Percentiles rank a stretch among this genome's conserved stretches.
Conservation (phyloP, 2,113 vertebrate genomes). For the Heteronetta atricapilla region DNA sequence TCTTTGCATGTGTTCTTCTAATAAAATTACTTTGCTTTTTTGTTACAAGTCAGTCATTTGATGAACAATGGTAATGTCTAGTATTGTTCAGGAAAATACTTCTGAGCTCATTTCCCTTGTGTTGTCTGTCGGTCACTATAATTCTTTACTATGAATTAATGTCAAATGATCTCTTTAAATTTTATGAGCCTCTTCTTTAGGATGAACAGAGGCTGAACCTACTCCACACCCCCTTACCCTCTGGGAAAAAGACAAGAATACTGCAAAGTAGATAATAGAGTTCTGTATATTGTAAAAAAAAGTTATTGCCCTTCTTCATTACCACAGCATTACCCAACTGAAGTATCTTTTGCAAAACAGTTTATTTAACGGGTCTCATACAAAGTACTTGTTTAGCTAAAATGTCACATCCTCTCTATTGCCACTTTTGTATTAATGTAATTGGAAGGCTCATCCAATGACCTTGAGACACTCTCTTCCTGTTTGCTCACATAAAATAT, state of each 20-base stretch:
- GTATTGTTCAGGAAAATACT: constrained; percentile 2
- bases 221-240: not conserved
- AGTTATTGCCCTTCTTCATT: constrained; percentile 42
- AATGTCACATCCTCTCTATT: constrained; percentile 29
- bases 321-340: not conserved
- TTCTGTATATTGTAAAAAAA: constrained; percentile 42
- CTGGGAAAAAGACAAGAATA: not conserved
- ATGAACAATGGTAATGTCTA: not conserved
- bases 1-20: not conserved
- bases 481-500: constrained; percentile 64
- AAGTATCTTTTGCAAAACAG: constrained; percentile 56
- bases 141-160: constrained; percentile 31
- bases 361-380: constrained; percentile 54
- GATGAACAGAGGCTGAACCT: not conserved
- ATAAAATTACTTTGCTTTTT: not conserved
- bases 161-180: constrained; percentile 43
- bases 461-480: constrained; percentile 33
- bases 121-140: not conserved
- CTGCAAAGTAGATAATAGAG: not conserved
- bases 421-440: constrained; percentile 39
- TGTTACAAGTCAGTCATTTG: not conserved
- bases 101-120: constrained; percentile 6
- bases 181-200: constrained; percentile 17
- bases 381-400: constrained; percentile 43
- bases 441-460: constrained; percentile 18